A percentile compares a stretch with the other conserved stretches of the same genome.
These are phyloP conservation scores for Amblyraja radiata DNA, from an alignment of 2,797 vertebrate species.

Conservation along the genomic window DNA sequence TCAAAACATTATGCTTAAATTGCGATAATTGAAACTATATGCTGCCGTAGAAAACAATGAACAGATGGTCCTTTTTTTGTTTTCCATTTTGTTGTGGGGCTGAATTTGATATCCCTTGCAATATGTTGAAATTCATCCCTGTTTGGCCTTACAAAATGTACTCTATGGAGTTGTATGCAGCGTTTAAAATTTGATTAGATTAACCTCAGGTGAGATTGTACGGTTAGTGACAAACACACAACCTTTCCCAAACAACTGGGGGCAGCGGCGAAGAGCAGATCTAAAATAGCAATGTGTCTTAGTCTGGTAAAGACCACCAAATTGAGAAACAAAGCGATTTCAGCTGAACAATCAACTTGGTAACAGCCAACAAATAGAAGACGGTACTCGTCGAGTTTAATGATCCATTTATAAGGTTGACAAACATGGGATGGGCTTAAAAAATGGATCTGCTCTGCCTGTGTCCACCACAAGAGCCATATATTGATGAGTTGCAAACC, in stretches of 20 bases:
- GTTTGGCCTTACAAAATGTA: no score
- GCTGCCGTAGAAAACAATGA: background rate
- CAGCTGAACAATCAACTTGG: background rate
- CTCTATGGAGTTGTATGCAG: no score
- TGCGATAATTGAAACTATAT: background rate
- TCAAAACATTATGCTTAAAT: background rate
- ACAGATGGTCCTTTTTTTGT: background rate
- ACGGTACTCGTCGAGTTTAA: background rate
- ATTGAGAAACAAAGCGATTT: background rate
- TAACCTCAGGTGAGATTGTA: no score
- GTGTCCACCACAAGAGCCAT: background rate
- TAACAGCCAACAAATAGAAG: background rate
- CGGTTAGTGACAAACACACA: no score
- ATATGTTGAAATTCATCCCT: background rate
- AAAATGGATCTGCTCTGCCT: background rate
- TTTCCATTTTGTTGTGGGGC: background rate
- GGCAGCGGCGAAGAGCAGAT: background rate
- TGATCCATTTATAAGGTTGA: background rate
- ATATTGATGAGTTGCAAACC: background rate
- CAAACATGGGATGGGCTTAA: background rate
- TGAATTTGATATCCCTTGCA: background rate
- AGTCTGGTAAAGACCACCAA: background rate
- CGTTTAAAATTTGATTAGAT: no score
- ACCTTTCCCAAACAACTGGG: background rate
- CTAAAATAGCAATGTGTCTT: background rate